Base-by-base conservation (phyloP, 1,140 invertebrate species). In the Nephila pilipes region DNA sequence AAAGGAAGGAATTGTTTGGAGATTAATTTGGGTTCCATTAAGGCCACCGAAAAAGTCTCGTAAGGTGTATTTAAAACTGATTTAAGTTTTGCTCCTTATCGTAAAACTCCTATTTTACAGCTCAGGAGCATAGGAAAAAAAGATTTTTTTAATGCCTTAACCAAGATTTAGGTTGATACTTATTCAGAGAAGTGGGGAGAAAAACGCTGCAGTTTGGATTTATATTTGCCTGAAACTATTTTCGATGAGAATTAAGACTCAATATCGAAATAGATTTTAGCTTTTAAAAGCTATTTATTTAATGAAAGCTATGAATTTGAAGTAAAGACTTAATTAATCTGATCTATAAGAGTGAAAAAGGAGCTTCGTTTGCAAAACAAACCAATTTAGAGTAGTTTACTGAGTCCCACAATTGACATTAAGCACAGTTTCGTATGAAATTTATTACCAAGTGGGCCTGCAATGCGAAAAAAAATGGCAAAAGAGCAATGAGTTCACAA, bases 271-370 rank as follows among this genome's bases (percentile, higher is more conserved):
- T 38, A 14, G 16, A 46, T 38, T 80, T 36, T 38, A 46, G 75
- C 36, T 36, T 80, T 32, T 65, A 65, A 80, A 80, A 3, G 14
- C 75, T 29, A 38, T 80, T 80, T 80, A 80, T 80, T 46, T 36
- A 36, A 80, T 14, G 75, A 29, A 80, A 38, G 29, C 75, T 29
- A 80, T 80, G 75, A 80, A 22, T 29, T 29, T 38, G 12, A 22
- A n/a, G 20, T 14, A 36, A 32, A 38, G 6, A 36, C 29, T 22
- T 80, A 80, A 80, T 80, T 80, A 80, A 80, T 14, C 32, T 36
- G 75, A 20, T 36, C 32, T 36, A 16, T 38, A 14, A 36, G 32
- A 80, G 75, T 36, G 75, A 80, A 80, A 80, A 80, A 32, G 38
- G 38, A 46, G 63, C 63, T n/a, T 20, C 20, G 63, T 6, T 12